Evolutionary conservation across 2,797 vertebrate species (phyloP), one percentile per base, ranked within the genome.

Genomic region (Tapera naevia): DNA sequence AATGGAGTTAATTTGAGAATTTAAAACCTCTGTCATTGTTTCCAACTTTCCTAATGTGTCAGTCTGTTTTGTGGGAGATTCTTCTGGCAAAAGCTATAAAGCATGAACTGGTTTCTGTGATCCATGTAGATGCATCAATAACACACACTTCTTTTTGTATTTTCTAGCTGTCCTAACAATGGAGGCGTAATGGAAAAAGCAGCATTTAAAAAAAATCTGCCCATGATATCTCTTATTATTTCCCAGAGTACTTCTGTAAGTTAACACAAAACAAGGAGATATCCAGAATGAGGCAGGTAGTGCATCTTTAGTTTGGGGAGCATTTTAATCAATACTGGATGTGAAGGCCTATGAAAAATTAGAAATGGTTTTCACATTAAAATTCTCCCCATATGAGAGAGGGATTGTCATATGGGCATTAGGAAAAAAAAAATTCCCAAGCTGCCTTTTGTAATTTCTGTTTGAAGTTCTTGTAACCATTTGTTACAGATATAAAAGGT

Each of bases 1-100:
- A 86, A 94, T 91, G 66, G 89, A 91, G 64, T 91, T 96, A 84
- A 94, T 96, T 64, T 81, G 66, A 76, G 76, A 91, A 88, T 89
- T 81, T 84, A 93, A 91, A 94, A 80, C 70, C 73, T 81, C 71
- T 91, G 64, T 46, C 62, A 81, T 50, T 56, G 24, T 81, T 91
- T 92, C 43, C 35, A 75, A 57, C 54, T 96, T 92, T 88, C 81
- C 56, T 92, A 61, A 57, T 7, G 6, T 64, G 33, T 86, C 51
- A 67, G 28, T 69, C 62, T 91, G 2, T 66, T 92, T 73, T 84
- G 16, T 56, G 30, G 65, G 43, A 89, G 17, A n/a, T 79, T 88
- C 15, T 92, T 93, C 61, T 84, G 64, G 39, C 39, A 91, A 81
- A 92, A 84, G 19, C 16, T 57, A 11, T 64, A 28, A 79, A 81